Conservation (phyloP, 1,140 invertebrate species). For the Drosophila bipectinata region DNA sequence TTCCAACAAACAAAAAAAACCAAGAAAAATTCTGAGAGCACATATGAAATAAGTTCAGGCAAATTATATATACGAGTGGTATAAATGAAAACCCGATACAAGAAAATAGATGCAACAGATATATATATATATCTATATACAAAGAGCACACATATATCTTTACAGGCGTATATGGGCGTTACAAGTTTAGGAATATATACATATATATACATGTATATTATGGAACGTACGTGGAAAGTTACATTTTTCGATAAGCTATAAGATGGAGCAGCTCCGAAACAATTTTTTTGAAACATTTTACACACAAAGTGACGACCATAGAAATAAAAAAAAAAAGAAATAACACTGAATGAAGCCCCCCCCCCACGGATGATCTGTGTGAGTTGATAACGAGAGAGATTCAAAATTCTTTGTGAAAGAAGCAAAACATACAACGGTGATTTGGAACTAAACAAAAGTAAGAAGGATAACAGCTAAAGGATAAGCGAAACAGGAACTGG, state of each 20-base stretch:
- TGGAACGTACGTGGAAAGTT: constrained; percentile 20
- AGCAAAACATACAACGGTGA: constrained; percentile 63
- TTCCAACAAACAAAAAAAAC: constrained; percentile 3
- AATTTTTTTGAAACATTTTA: constrained; percentile 32
- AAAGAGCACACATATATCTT: constrained; percentile 25
- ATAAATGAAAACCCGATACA: constrained; percentile 16
- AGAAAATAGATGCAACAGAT: constrained; percentile 25
- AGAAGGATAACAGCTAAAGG: constrained; percentile 13
- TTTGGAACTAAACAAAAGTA: constrained; percentile 48
- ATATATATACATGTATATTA: constrained; percentile 45
- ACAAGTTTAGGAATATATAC: constrained; percentile 26
- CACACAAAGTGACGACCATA: constrained; percentile 19
- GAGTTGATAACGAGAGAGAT: constrained; percentile 36
- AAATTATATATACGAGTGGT: constrained; percentile 39
- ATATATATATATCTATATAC: constrained; percentile 35
- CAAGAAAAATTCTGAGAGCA: constrained; percentile 51
- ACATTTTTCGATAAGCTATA: constrained; percentile 24
- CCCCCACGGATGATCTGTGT: constrained; percentile 36
- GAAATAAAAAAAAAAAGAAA: neutral
- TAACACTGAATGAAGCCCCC: neutral
- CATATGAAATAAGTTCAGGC: constrained; percentile 55
- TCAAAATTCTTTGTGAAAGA: constrained; percentile 76
- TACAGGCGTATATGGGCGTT: constrained; percentile 38
- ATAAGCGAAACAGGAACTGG: constrained; percentile 65
- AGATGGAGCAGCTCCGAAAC: constrained; percentile 13